Evolutionary conservation across 1,140 invertebrate species (phyloP).

Genomic region (Calephelis virginiensis): DNA sequence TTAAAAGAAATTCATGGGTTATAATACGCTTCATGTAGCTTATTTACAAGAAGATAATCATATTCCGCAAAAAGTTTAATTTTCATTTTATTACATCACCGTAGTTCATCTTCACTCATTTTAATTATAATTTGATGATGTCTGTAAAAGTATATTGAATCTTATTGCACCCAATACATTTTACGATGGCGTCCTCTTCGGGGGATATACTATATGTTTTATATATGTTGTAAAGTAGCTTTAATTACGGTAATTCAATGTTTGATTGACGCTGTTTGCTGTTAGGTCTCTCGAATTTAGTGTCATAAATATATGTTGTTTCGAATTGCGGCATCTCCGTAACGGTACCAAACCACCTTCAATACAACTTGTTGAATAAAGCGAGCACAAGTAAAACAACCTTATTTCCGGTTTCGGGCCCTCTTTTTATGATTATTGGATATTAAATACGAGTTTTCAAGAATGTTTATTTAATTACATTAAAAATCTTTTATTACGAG

Average conservation of each 20-base stretch:
- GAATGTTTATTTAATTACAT: slow-evolving; percentile 15
- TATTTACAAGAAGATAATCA: too few relatives aligned
- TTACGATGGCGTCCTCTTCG: too few relatives aligned
- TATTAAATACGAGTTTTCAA: slow-evolving; percentile 40
- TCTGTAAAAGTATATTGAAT: too few relatives aligned
- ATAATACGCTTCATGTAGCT: too few relatives aligned
- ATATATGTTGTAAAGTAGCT: too few relatives aligned
- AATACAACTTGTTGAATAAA: slow-evolving; percentile 58
- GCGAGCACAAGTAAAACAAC: slow-evolving; percentile 54
- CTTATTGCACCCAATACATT: too few relatives aligned
- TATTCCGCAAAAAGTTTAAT: too few relatives aligned
- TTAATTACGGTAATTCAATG: slow-evolving; percentile 15
- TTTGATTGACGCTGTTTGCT: slow-evolving; percentile 17
- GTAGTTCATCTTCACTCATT: too few relatives aligned
- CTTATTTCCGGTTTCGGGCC: slow-evolving; percentile 58
- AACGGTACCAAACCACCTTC: slow-evolving; percentile 66
- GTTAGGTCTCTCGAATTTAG: slow-evolving; percentile 19
- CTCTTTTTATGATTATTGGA: slow-evolving; percentile 58
- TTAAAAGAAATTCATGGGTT: too few relatives aligned
- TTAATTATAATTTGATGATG: too few relatives aligned
- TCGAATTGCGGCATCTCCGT: slow-evolving; percentile 46
- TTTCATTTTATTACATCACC: too few relatives aligned
- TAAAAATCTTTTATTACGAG: background rate
- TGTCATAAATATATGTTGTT: slow-evolving; percentile 33
- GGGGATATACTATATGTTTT: too few relatives aligned